These are phyloP conservation scores for Dipodomys merriami DNA, from an alignment of 2,113 vertebrate genomes.

Conservation along the genomic window DNA sequence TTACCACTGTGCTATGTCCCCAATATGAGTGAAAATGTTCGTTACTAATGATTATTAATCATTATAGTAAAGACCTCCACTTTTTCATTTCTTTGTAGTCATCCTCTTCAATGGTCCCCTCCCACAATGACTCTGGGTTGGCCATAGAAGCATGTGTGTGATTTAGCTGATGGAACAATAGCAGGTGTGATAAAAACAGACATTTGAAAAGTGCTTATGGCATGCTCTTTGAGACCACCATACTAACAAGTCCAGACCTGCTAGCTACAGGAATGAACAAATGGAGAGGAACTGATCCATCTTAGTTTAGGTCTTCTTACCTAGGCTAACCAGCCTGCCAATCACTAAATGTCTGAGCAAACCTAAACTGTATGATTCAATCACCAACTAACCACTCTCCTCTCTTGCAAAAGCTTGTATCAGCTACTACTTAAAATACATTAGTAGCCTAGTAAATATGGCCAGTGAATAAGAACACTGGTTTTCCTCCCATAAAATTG, in stretches of 20 bases:
- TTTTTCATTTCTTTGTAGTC: neutral
- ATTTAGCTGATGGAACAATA: conserved; percentile 49
- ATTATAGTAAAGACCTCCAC: neutral
- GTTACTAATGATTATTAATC: conserved; percentile 52
- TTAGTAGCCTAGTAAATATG: neutral
- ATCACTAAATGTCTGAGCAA: neutral
- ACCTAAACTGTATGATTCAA: conserved; percentile 18
- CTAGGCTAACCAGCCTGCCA: neutral
- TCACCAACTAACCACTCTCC: neutral
- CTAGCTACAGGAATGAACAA: neutral
- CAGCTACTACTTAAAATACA: conserved; percentile 42
- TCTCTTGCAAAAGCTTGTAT: neutral
- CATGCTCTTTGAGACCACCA: conserved; percentile 25
- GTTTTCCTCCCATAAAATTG: conserved; percentile 42
- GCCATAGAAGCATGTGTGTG: neutral
- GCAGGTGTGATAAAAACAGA: conserved; percentile 33
- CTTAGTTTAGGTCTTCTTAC: neutral
- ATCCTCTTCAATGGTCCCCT: conserved; percentile 24
- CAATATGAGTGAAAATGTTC: neutral
- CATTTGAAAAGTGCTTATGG: conserved; percentile 40
- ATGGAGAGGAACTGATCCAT: conserved; percentile 6
- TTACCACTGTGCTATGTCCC: too few relatives aligned
- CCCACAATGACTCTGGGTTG: conserved; percentile 10
- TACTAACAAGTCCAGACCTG: conserved; percentile 15
- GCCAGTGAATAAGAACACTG: conserved; percentile 17